phyloP scores from a whole-genome alignment of 2,113 vertebrate genomes.

The Chaetodon auriga region DNA sequence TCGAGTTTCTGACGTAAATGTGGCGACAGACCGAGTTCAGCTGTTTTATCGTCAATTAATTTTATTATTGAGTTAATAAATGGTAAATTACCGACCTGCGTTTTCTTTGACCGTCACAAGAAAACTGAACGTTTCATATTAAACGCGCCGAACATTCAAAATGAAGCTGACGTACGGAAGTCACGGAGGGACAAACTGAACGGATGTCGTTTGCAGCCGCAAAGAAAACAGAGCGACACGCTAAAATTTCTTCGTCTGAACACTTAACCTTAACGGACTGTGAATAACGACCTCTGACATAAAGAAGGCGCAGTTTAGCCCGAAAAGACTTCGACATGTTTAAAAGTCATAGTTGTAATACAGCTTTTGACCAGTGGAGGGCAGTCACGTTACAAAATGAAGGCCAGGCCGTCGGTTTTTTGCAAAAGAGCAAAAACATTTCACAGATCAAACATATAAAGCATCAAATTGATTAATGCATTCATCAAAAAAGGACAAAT shows the following conservation, averaged over 20 bases:
- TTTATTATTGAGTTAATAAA: background rate
- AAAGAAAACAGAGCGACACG: background rate
- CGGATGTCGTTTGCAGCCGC: background rate
- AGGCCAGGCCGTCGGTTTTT: background rate
- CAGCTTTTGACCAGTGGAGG: conserved; percentile 45
- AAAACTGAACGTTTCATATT: background rate
- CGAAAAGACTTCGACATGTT: background rate
- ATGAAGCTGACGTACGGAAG: background rate
- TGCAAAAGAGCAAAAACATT: background rate
- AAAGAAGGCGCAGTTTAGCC: accelerated
- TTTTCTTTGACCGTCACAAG: background rate
- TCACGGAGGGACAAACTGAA: conserved; percentile 58
- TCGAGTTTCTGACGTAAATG: background rate
- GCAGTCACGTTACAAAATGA: background rate
- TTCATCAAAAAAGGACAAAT: background rate
- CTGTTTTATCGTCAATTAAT: background rate
- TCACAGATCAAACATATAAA: too few species aligned
- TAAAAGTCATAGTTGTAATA: background rate
- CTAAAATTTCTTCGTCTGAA: too few species aligned
- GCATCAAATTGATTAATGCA: too few species aligned
- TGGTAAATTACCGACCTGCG: conserved; percentile 28
- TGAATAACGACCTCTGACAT: background rate
- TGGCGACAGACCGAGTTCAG: background rate
- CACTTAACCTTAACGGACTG: accelerated
- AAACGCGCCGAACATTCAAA: conserved; percentile 78